Conservation (phyloP, 2,888 invertebrate species). For the Hipparchia sbordonii region DNA sequence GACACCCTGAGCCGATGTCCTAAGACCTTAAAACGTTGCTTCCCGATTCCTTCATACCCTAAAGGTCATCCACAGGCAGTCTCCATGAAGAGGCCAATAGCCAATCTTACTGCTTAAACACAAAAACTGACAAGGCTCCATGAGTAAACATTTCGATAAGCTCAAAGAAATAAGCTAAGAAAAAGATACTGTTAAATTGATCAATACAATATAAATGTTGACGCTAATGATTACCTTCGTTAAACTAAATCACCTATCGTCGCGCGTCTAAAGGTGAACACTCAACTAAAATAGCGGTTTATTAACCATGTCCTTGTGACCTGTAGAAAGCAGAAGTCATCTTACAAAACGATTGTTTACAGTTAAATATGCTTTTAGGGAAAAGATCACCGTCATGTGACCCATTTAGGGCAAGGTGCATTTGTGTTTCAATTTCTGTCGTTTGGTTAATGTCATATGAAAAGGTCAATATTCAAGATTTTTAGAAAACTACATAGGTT, state of each 20-base stretch:
- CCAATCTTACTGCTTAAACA: too few species aligned
- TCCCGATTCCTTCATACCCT: too few species aligned
- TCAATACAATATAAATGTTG: background rate
- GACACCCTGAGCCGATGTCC: too few species aligned
- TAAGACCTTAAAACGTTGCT: too few species aligned
- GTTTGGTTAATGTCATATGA: background rate
- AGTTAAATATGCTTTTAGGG: constrained; percentile 25
- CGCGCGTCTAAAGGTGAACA: background rate
- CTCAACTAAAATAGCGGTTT: constrained; percentile 11
- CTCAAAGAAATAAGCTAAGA: background rate
- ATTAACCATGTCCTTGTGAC: constrained; percentile 51
- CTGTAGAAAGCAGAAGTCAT: constrained; percentile 61
- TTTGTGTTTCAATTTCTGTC: constrained; percentile 1
- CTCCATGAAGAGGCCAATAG: too few species aligned
- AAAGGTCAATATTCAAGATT: too few species aligned
- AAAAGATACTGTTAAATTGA: background rate
- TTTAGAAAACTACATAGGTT: background rate
- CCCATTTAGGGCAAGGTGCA: constrained; percentile 40
- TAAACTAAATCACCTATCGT: background rate
- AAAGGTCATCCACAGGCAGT: too few species aligned
- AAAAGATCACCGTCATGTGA: constrained; percentile 40
- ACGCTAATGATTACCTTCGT: background rate
- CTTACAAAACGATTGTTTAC: constrained; percentile 19
- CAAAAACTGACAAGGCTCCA: too few species aligned
- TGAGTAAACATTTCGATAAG: too few species aligned